These are phyloP conservation scores for Dendrolimus pini DNA, from an alignment of 2,888 invertebrate species.

Conservation along the genomic window DNA sequence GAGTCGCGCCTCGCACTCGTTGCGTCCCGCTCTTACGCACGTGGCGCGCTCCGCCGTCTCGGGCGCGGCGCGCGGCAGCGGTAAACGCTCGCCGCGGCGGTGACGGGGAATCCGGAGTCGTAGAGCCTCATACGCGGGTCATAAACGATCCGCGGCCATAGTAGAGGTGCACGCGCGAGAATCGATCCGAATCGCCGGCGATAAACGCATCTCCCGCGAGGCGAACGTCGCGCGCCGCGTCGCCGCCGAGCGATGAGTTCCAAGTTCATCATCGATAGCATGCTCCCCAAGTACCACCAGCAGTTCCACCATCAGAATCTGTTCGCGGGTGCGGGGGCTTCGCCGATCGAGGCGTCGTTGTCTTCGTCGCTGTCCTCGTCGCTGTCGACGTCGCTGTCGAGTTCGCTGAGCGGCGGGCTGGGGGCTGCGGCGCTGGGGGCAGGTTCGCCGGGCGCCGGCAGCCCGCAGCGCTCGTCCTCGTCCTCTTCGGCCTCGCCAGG, in stretches of 20 bases:
- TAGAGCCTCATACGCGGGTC: constrained; percentile 91
- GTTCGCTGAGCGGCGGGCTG: constrained; percentile 79
- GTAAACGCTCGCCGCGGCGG: constrained; percentile 78
- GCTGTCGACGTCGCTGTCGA: constrained; percentile 72
- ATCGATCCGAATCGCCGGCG: constrained; percentile 76
- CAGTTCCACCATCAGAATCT: constrained; percentile 81
- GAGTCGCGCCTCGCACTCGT: constrained; percentile 41
- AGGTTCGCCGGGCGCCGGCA: constrained; percentile 75
- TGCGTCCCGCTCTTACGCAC: constrained; percentile 60
- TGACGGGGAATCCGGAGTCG: constrained; percentile 83
- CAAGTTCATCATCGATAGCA: constrained; percentile 98
- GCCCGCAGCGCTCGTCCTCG: constrained; percentile 79
- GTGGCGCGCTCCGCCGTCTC: constrained; percentile 69
- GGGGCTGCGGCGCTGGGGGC: constrained; percentile 79
- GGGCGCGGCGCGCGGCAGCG: constrained; percentile 71
- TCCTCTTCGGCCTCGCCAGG: constrained; percentile 83
- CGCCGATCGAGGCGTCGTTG: constrained; percentile 82
- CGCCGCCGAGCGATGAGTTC: constrained; percentile 90
- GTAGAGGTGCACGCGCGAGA: constrained; percentile 77
- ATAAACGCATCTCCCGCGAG: constrained; percentile 75
- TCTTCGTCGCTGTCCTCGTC: constrained; percentile 77
- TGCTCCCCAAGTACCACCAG: constrained; percentile 95
- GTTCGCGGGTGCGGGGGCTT: constrained; percentile 81
- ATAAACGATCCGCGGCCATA: constrained; percentile 88
- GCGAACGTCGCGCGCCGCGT: constrained; percentile 75